Percentiles rank a stretch among this genome's conserved stretches.
Conservation (phyloP, 1,140 invertebrate genomes). For the Gonioctena quinquepunctata region DNA sequence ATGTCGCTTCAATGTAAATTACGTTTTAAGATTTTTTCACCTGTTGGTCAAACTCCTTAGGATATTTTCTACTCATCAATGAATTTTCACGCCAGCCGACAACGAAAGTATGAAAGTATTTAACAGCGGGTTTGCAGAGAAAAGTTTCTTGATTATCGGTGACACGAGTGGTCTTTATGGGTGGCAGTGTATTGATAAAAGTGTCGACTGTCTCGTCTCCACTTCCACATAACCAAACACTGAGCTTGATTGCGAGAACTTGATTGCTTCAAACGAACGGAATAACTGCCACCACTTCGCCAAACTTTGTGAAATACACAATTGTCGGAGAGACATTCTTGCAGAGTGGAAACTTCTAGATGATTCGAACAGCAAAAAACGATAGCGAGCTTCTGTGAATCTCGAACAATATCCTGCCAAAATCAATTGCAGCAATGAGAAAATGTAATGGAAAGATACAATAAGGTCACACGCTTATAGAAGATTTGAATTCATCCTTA, state of each 20-base stretch:
- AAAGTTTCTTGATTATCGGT: conserved; percentile 31
- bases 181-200: conserved; percentile 43
- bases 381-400: not conserved
- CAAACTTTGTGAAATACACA: conserved; percentile 28
- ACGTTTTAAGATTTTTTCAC: no score
- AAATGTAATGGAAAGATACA: no score
- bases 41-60: no score
- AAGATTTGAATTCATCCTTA: no score
- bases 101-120: no score
- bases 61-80: no score
- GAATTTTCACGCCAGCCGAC: no score
- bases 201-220: conserved; percentile 22
- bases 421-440: no score
- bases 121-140: conserved; percentile 34
- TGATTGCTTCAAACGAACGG: conserved; percentile 40
- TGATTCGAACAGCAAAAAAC: not conserved
- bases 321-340: conserved; percentile 3
- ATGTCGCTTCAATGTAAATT: no score
- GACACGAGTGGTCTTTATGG: conserved; percentile 49
- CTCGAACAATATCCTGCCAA: not conserved
- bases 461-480: no score
- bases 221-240: conserved; percentile 38
- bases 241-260: conserved; percentile 34
- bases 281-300: conserved; percentile 35
- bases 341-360: not conserved